Conservation (phyloP, 2,113 vertebrate species). For the Synodontis membranacea region DNA sequence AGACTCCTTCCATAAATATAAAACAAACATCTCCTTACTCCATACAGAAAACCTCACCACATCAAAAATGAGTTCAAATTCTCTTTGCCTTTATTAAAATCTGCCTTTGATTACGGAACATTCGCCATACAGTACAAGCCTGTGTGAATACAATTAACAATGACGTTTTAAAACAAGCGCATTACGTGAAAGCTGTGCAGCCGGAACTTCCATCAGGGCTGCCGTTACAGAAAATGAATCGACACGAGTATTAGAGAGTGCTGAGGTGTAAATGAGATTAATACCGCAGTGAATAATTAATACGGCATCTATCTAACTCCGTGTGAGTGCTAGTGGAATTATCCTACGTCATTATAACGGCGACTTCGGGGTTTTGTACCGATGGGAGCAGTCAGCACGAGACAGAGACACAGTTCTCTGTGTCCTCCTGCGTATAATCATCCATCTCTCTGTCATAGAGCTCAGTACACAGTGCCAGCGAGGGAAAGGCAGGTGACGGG, state of each 20-base stretch:
- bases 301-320: not conserved
- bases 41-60: not conserved
- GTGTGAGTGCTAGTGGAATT: not conserved
- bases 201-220: not conserved
- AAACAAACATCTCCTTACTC: not conserved
- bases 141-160: not conserved
- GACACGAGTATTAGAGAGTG: not conserved
- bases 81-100: not conserved
- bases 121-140: not conserved
- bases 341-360: not conserved
- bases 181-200: not conserved
- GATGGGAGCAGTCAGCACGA: conserved; percentile 21
- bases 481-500: conserved; percentile 42
- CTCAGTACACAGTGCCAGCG: conserved; percentile 29
- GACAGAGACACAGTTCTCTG: conserved; percentile 28
- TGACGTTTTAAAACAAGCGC: not conserved
- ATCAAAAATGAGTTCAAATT: not conserved
- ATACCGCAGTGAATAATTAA: not conserved
- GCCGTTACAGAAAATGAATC: not conserved
- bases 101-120: not conserved
- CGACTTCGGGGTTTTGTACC: conserved; percentile 1
- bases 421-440: conserved; percentile 47
- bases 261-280: not conserved
- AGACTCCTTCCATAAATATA: not conserved
- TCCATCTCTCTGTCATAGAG: conserved; percentile 46